Percentiles rank a stretch among this genome's conserved stretches.
Conservation (phyloP, 2,113 vertebrate species). For the Tragelaphus imberbis region DNA sequence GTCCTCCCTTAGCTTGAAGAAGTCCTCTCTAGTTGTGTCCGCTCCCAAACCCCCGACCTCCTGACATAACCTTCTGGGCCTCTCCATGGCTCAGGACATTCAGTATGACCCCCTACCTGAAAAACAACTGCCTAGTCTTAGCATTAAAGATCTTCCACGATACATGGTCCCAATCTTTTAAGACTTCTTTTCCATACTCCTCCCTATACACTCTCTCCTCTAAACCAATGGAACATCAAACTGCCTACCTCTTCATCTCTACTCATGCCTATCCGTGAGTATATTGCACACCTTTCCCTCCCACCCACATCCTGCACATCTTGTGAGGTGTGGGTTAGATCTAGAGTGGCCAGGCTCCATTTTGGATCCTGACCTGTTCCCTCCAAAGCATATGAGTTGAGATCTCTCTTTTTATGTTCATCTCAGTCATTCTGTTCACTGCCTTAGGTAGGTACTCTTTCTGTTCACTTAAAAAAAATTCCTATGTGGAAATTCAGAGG, state of each 20-base stretch:
- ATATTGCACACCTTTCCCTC: not conserved
- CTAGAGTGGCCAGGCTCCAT: not conserved
- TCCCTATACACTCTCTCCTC: not conserved
- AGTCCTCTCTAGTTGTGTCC: not conserved
- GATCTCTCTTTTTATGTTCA: not conserved
- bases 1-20: not conserved
- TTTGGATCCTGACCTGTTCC: not conserved
- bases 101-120: not conserved
- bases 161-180: not conserved
- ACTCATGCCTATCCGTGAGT: not conserved
- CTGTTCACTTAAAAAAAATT: not conserved
- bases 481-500: not conserved
- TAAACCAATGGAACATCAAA: not conserved
- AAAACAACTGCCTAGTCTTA: not conserved
- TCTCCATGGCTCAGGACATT: not conserved
- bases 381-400: not conserved
- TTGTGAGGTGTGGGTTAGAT: not conserved
- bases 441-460: not conserved
- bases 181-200: not conserved
- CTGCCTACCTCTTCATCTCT: not conserved
- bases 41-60: not conserved
- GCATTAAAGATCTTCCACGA: not conserved
- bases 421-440: not conserved
- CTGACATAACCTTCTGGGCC: not conserved
- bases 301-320: not conserved